phyloP scores from a whole-genome alignment of 2,888 invertebrate species.

The Tethea ocularis region DNA sequence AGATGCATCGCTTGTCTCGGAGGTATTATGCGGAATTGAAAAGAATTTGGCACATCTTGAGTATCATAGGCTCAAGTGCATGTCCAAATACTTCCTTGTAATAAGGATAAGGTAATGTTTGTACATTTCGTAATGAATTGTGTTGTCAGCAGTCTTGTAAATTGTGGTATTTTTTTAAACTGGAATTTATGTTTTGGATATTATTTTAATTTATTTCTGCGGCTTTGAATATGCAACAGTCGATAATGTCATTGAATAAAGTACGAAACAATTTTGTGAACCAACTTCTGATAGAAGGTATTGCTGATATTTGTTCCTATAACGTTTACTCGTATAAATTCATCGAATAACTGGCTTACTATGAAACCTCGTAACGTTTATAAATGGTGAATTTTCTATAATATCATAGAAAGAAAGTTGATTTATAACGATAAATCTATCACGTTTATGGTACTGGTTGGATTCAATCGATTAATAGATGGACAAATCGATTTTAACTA shows the following conservation, averaged over 20 bases:
- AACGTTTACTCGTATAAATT: not conserved
- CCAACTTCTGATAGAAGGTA: not conserved
- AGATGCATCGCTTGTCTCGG: not conserved
- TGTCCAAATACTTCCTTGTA: not conserved
- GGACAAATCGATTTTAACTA: not conserved
- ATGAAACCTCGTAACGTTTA: not conserved
- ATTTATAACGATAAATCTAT: not conserved
- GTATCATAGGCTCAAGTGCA: not conserved
- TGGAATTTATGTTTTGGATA: not conserved
- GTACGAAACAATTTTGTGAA: not conserved
- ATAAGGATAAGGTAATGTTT: not conserved
- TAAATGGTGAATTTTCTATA: not conserved
- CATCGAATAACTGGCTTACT: not conserved
- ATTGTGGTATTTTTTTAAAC: not conserved
- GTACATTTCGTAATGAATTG: not conserved
- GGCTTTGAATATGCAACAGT: not conserved
- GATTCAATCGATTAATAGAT: not conserved
- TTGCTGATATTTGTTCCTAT: not conserved
- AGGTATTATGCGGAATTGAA: not conserved
- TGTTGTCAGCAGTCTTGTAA: not conserved
- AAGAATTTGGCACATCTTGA: not conserved
- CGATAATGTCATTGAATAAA: not conserved
- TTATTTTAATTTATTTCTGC: not conserved
- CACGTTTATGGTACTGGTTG: constrained; percentile 1
- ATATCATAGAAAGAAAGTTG: not conserved